These are phyloP conservation scores for Proteles cristata DNA, from an alignment of 2,113 vertebrate genomes.

Conservation along the genomic window DNA sequence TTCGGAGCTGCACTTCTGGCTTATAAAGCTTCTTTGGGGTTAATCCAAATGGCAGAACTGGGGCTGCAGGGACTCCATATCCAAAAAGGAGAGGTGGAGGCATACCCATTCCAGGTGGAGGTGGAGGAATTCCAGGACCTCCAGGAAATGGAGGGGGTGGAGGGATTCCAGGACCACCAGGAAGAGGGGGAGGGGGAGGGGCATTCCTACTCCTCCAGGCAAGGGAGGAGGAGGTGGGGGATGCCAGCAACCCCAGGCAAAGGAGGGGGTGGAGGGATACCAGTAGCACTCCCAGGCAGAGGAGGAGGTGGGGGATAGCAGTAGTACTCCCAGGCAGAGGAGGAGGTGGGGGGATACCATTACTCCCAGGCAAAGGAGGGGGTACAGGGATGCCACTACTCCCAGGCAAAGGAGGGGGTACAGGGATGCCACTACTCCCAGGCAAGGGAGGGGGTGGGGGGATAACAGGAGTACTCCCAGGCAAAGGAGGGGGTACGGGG, in stretches of 20 bases:
- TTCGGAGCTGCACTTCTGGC: conserved; percentile 89
- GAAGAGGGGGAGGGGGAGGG: conserved; percentile 84
- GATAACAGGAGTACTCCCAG: conserved; percentile 29
- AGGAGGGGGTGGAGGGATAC: conserved; percentile 65
- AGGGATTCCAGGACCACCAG: conserved; percentile 79
- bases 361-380: conserved; percentile 67
- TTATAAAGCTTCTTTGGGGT: conserved; percentile 91
- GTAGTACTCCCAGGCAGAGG: neutral
- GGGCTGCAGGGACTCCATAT: conserved; percentile 82
- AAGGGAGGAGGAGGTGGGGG: conserved; percentile 80
- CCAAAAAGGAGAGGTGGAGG: conserved; percentile 82
- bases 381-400: neutral
- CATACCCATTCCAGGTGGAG: conserved; percentile 65
- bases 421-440: neutral
- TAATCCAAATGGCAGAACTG: conserved; percentile 87
- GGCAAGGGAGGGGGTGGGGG: conserved; percentile 67
- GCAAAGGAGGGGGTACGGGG: conserved; percentile 60
- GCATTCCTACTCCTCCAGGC: conserved; percentile 74
- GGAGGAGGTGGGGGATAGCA: conserved; percentile 60
- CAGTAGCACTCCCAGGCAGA: conserved; percentile 71
- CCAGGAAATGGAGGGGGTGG: conserved; percentile 83
- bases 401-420: conserved; percentile 70
- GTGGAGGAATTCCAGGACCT: conserved; percentile 82
- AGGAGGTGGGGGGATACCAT: conserved; percentile 69
- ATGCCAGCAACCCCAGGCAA: conserved; percentile 77